These are phyloP conservation scores for Aphaenogaster rudis DNA, from an alignment of 1,140 invertebrate genomes.

Conservation along the genomic window DNA sequence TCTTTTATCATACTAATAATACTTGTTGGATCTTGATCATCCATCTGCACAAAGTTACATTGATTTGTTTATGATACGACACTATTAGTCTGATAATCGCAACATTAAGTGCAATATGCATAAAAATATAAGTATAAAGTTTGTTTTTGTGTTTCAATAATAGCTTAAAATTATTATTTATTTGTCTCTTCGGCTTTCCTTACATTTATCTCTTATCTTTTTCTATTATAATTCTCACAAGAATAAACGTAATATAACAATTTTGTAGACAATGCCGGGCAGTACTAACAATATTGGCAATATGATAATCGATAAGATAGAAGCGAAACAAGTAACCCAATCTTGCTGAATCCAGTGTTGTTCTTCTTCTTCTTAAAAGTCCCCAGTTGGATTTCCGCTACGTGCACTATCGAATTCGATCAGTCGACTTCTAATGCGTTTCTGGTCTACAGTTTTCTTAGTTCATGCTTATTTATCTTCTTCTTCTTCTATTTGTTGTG, in stretches of 20 bases:
- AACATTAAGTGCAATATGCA: neutral
- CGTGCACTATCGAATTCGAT: too few species aligned
- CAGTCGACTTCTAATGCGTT: too few species aligned
- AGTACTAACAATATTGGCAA: neutral
- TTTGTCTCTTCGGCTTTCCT: neutral
- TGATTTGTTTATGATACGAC: neutral
- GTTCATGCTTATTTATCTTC: too few species aligned
- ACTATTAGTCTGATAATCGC: neutral
- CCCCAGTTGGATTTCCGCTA: too few species aligned
- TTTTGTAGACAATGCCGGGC: too few species aligned
- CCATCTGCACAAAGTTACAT: constrained; percentile 69
- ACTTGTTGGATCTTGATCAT: constrained; percentile 77
- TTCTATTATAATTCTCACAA: neutral
- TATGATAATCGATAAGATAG: neutral
- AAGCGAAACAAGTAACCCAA: neutral
- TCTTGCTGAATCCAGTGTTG: too few species aligned
- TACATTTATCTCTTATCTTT: neutral
- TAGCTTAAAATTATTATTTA: neutral
- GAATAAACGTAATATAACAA: neutral
- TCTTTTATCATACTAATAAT: constrained; percentile 80
- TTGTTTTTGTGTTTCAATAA: neutral
- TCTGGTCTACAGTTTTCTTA: too few species aligned
- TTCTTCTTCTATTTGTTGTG: too few species aligned
- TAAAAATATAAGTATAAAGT: neutral
- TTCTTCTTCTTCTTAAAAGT: too few species aligned